Conservation (phyloP, 2,888 invertebrate species). For the Drosophila trichaetosa region DNA sequence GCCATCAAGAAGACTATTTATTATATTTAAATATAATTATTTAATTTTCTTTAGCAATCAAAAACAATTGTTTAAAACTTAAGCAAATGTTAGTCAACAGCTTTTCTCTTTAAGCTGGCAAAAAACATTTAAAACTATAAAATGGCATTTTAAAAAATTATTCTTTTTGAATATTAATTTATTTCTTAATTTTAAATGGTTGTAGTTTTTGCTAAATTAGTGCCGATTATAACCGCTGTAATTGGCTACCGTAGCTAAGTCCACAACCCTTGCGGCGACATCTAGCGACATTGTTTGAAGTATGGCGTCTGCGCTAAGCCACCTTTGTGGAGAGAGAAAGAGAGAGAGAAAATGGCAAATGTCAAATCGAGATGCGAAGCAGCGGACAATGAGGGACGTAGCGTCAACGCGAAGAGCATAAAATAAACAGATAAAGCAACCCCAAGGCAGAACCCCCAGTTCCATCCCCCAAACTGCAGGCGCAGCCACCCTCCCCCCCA, state of each 20-base stretch:
- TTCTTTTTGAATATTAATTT: background rate
- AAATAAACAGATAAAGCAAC: constrained; percentile 66
- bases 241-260: constrained; percentile 1
- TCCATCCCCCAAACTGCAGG: constrained; percentile 4
- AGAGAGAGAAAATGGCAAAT: constrained; percentile 40
- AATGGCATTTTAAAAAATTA: background rate
- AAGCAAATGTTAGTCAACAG: background rate
- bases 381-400: constrained; percentile 35
- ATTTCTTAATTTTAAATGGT: constrained; percentile 2
- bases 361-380: constrained; percentile 68
- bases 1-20: background rate
- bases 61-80: background rate
- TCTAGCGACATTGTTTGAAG: constrained; percentile 9
- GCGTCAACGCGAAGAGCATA: constrained; percentile 51
- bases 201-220: background rate
- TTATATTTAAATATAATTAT: background rate
- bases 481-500: constrained; percentile 17
- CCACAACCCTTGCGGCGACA: constrained; percentile 33
- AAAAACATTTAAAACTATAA: background rate
- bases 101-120: background rate
- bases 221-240: background rate
- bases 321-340: constrained; percentile 1
- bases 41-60: background rate
- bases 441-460: constrained; percentile 32
- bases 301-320: constrained; percentile 31